These are phyloP conservation scores for Phyllopteryx taeniolatus DNA, from an alignment of 2,113 vertebrate species.

Conservation along the genomic window DNA sequence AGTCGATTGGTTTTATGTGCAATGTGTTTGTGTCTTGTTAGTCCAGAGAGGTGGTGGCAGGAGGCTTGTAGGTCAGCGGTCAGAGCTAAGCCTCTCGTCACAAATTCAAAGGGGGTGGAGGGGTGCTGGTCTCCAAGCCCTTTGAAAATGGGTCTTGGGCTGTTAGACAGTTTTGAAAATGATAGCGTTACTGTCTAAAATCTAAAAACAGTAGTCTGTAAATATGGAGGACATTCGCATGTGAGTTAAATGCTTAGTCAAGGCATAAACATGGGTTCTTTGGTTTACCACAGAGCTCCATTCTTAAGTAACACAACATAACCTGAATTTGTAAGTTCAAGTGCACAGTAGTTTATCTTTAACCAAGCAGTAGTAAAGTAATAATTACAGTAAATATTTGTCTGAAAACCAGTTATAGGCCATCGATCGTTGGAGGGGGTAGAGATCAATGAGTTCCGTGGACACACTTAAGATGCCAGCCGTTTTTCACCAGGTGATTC, in stretches of 20 bases:
- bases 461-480: no score
- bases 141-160: background rate
- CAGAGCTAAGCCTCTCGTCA: slow-evolving; percentile 32
- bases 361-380: no score
- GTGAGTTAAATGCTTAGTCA: background rate
- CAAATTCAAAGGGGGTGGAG: slow-evolving; percentile 8
- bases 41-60: slow-evolving; percentile 21
- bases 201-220: background rate
- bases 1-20: background rate
- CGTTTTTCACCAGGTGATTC: no score
- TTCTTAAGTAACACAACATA: background rate
- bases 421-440: no score
- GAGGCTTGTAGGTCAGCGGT: slow-evolving; percentile 47
- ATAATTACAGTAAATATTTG: background rate
- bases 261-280: background rate
- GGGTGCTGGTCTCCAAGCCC: slow-evolving; percentile 22
- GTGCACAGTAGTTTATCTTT: no score
- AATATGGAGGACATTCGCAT: background rate
- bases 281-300: background rate
- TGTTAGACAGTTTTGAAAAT: background rate
- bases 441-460: no score
- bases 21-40: slow-evolving; percentile 23
- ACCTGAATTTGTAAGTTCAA: background rate
- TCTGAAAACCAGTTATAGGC: no score
- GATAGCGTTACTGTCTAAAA: background rate